Evolutionary conservation across 2,888 invertebrate species (phyloP).

Genomic region (Digitonthophagus gazella): DNA sequence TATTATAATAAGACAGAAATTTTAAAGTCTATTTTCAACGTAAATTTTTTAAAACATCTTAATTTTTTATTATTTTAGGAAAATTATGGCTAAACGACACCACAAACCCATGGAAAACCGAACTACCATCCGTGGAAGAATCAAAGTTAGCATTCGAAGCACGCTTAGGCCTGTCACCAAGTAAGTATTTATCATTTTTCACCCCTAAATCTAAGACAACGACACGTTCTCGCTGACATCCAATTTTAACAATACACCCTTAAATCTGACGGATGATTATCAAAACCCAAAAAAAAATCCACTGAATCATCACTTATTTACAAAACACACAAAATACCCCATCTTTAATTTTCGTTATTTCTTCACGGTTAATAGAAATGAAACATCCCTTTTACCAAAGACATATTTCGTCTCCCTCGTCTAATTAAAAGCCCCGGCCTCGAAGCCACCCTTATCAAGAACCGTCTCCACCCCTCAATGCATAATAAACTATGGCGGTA

Average conservation of each 20-base stretch:
- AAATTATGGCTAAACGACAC: slow-evolving; percentile 54
- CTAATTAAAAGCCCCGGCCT: slow-evolving; percentile 46
- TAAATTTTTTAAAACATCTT: too few species aligned
- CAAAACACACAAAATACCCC: slow-evolving; percentile 38
- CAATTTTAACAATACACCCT: slow-evolving; percentile 43
- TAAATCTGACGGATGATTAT: slow-evolving; percentile 49
- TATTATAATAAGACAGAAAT: too few species aligned
- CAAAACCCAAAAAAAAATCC: slow-evolving; percentile 40
- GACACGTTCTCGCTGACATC: slow-evolving; percentile 26
- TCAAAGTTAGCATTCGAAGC: slow-evolving; percentile 52
- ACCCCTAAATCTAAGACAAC: not conserved
- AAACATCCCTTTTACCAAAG: slow-evolving; percentile 29
- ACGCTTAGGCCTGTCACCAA: slow-evolving; percentile 51
- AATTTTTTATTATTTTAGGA: slow-evolving; percentile 44
- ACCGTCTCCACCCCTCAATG: slow-evolving; percentile 35
- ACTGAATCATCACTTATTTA: slow-evolving; percentile 51
- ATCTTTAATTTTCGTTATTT: slow-evolving; percentile 15
- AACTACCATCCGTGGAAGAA: slow-evolving; percentile 50
- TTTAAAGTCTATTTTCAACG: too few species aligned
- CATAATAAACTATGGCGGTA: not conserved
- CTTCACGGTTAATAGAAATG: slow-evolving; percentile 22
- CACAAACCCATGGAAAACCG: slow-evolving; percentile 52
- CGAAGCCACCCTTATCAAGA: slow-evolving; percentile 37
- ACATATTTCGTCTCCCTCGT: slow-evolving; percentile 33
- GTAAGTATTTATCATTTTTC: slow-evolving; percentile 42